These are phyloP conservation scores for Tridacna gigas DNA, from an alignment of 2,888 invertebrate genomes.

Conservation along the genomic window DNA sequence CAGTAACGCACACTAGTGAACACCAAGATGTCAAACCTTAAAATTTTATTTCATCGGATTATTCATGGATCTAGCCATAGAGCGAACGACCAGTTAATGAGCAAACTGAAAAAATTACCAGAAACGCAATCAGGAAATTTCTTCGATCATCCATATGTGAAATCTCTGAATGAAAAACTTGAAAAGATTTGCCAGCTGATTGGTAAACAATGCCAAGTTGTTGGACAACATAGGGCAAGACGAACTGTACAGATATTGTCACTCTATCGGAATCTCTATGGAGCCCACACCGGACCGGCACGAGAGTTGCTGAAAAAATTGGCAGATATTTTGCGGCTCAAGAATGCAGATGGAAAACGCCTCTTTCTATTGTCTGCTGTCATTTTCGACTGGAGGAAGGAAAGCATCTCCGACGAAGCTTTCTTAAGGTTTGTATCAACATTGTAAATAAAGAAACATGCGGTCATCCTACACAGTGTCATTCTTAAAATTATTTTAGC, in stretches of 20 bases:
- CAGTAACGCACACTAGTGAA: background rate
- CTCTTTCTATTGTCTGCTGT: slow-evolving; percentile 73
- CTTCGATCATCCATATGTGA: slow-evolving; percentile 39
- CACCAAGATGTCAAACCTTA: slow-evolving; percentile 44
- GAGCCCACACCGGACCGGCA: slow-evolving; percentile 60
- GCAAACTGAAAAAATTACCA: slow-evolving; percentile 24
- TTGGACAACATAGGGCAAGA: slow-evolving; percentile 76
- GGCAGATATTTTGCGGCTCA: slow-evolving; percentile 43
- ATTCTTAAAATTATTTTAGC: no score
- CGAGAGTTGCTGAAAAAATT: slow-evolving; percentile 66
- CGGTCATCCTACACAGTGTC: no score
- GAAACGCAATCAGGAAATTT: background rate
- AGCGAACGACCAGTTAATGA: slow-evolving; percentile 34
- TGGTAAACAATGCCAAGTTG: slow-evolving; percentile 77
- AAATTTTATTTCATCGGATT: slow-evolving; percentile 36
- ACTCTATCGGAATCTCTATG: slow-evolving; percentile 78
- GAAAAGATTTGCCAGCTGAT: slow-evolving; percentile 63
- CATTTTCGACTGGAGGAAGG: slow-evolving; percentile 80
- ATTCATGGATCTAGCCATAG: slow-evolving; percentile 28
- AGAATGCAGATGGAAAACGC: slow-evolving; percentile 53
- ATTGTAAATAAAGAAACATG: no score
- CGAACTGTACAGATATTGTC: slow-evolving; percentile 73
- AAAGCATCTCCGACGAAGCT: slow-evolving; percentile 78
- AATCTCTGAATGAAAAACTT: slow-evolving; percentile 63
- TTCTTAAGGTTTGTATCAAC: slow-evolving; percentile 65